These are phyloP conservation scores for Drosophila pseudotalamancana DNA, from an alignment of 2,888 invertebrate genomes.

Conservation along the genomic window DNA sequence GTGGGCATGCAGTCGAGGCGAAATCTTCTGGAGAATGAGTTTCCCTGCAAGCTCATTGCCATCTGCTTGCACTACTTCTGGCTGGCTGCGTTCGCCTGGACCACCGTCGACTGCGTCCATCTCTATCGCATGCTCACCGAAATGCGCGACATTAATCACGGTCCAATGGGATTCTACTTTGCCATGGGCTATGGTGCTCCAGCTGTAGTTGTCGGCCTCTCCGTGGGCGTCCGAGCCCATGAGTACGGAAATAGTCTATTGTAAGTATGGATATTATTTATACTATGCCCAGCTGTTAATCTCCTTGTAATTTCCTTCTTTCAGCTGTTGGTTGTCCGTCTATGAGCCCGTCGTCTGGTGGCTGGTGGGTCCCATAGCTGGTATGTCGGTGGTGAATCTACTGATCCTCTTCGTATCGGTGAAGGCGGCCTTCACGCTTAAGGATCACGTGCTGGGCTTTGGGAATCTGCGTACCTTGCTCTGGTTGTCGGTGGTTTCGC, in stretches of 20 bases:
- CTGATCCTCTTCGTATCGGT: conserved; percentile 93
- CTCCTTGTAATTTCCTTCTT: conserved; percentile 32
- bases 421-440: conserved; percentile 94
- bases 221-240: conserved; percentile 96
- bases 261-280: conserved; percentile 88
- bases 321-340: conserved; percentile 97
- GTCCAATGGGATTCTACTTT: conserved; percentile 96
- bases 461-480: conserved; percentile 93
- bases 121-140: conserved; percentile 97
- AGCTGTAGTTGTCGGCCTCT: conserved; percentile 94
- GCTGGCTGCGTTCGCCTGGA: conserved; percentile 95
- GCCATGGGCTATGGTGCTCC: conserved; percentile 96
- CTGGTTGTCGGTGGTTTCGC: conserved; percentile 93
- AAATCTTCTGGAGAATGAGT: conserved; percentile 93
- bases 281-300: no score
- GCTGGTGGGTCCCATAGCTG: conserved; percentile 94
- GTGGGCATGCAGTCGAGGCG: conserved; percentile 93
- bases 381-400: conserved; percentile 91
- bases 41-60: conserved; percentile 94
- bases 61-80: conserved; percentile 97
- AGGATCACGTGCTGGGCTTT: conserved; percentile 95
- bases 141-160: conserved; percentile 98
- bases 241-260: conserved; percentile 97
- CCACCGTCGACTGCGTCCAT: conserved; percentile 95
- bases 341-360: conserved; percentile 98